Percentiles rank a stretch among this genome's conserved stretches.
Evolutionary conservation across 2,113 vertebrate genomes (phyloP).

Genomic region (Panthera uncia): DNA sequence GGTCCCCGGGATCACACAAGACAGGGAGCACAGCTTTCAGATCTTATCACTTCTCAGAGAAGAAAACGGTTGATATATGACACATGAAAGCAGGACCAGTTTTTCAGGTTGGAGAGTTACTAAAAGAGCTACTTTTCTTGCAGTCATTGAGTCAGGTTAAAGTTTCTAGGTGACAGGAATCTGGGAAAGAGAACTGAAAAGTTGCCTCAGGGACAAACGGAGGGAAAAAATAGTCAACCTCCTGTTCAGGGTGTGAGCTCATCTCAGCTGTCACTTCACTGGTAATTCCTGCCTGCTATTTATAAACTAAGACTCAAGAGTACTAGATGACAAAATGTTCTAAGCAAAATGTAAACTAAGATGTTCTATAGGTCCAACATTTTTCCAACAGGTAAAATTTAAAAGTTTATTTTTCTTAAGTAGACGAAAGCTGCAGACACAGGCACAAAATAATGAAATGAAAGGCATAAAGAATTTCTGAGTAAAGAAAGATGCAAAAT

Average conservation of each 20-base stretch:
- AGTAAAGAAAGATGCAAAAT: neutral
- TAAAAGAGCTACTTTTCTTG: neutral
- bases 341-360: slow-evolving; percentile 38
- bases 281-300: slow-evolving; percentile 55
- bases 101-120: neutral
- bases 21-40: neutral
- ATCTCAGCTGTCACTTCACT: slow-evolving; percentile 47
- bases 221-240: slow-evolving; percentile 30
- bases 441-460: neutral
- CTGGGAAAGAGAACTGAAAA: neutral
- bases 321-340: slow-evolving; percentile 29
- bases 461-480: neutral
- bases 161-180: slow-evolving; percentile 25
- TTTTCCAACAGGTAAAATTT: neutral
- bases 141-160: neutral
- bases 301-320: slow-evolving; percentile 50
- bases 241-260: slow-evolving; percentile 1
- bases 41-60: neutral
- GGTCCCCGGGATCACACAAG: neutral
- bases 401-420: neutral
- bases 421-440: neutral
- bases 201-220: slow-evolving; percentile 25
- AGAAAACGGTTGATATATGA: neutral
- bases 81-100: neutral
- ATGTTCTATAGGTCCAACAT: slow-evolving; percentile 1